A percentile compares a stretch with the other conserved stretches of the same genome.
Conservation (phyloP, 2,888 invertebrate genomes). For the Trichopria drosophilae region DNA sequence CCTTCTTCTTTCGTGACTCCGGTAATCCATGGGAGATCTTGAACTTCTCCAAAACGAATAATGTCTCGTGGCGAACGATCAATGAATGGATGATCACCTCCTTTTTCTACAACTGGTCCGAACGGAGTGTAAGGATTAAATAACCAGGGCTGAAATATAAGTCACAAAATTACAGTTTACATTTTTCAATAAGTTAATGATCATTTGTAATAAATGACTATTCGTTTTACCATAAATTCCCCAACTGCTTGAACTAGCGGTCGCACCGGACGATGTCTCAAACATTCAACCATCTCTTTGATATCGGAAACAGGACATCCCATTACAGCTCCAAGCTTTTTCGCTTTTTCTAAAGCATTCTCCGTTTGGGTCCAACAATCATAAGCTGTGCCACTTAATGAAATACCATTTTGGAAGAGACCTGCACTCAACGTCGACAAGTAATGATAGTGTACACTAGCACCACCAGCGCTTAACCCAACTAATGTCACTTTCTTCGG, state of each 20-base stretch:
- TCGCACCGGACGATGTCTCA: constrained; percentile 65
- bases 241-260: constrained; percentile 64
- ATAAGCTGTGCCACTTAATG: constrained; percentile 72
- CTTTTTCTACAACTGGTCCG: constrained; percentile 70
- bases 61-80: constrained; percentile 68
- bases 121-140: constrained; percentile 74
- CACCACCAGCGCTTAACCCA: constrained; percentile 76
- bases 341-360: constrained; percentile 63
- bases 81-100: constrained; percentile 66
- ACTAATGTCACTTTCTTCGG: constrained; percentile 69
- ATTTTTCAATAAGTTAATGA: not conserved
- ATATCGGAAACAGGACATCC: constrained; percentile 66
- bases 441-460: constrained; percentile 74
- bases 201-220: not conserved
- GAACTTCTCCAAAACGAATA: constrained; percentile 64
- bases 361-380: constrained; percentile 58
- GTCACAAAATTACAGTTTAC: not conserved
- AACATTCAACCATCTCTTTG: constrained; percentile 66
- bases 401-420: constrained; percentile 63
- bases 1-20: constrained; percentile 74
- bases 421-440: constrained; percentile 67
- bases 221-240: constrained; percentile 62
- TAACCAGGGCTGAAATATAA: constrained; percentile 60
- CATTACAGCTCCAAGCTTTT: constrained; percentile 64
- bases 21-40: constrained; percentile 72